phyloP scores from a whole-genome alignment of 2,113 vertebrate species.

The Erythrolamprus reginae region DNA sequence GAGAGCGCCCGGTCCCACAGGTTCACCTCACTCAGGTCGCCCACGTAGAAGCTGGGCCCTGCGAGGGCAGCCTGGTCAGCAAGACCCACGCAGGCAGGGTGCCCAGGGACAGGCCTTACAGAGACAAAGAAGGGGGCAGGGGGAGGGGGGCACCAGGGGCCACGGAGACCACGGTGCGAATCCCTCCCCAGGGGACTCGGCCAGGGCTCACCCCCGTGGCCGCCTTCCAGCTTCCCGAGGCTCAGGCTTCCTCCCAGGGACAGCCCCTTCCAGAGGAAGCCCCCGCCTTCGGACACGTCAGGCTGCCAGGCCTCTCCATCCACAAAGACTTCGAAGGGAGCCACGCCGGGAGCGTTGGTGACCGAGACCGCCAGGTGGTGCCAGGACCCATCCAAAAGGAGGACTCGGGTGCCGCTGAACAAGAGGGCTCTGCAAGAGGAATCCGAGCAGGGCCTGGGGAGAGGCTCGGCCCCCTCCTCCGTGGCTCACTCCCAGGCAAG shows the following conservation, averaged over 20 bases:
- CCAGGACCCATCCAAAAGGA: constrained; percentile 20
- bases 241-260: background rate
- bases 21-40: constrained; percentile 26
- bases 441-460: background rate
- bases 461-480: fast-evolving
- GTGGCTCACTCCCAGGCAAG: background rate
- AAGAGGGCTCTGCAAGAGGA: background rate
- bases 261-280: constrained; percentile 3
- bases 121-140: no score
- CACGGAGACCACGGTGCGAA: background rate
- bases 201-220: background rate
- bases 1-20: constrained; percentile 27
- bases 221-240: background rate
- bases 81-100: background rate
- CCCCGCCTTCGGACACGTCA: background rate
- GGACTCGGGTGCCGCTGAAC: background rate
- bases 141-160: no score
- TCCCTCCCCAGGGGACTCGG: background rate
- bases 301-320: constrained; percentile 22
- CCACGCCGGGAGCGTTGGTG: background rate
- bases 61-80: background rate
- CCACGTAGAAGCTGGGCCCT: constrained; percentile 3
- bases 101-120: background rate
- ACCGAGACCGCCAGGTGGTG: constrained; percentile 23
- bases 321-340: background rate